Evolutionary conservation across 2,113 vertebrate genomes (phyloP).

Genomic region (Cryptomyrus ogoouensis): DNA sequence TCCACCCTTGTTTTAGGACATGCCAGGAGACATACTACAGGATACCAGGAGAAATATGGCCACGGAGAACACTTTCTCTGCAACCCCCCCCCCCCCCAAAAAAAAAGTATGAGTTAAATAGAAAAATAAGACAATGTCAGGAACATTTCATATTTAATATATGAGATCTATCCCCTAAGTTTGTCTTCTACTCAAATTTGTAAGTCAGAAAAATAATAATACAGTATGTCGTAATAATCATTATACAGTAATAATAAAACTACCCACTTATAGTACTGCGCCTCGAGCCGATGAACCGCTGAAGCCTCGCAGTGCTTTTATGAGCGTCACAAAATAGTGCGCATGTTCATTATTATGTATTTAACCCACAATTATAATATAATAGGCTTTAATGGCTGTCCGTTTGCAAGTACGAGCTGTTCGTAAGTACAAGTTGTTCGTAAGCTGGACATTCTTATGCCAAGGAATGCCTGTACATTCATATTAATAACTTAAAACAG

Average conservation of each 20-base stretch:
- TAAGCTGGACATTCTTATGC: neutral
- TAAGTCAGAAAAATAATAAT: neutral
- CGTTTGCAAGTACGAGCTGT: neutral
- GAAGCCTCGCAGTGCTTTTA: neutral
- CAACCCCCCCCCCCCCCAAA: neutral
- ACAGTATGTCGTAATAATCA: neutral
- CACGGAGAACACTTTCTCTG: neutral
- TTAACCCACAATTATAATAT: neutral
- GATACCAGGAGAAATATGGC: neutral
- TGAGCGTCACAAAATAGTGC: neutral
- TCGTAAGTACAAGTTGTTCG: neutral
- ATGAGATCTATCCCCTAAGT: neutral
- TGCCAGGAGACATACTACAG: neutral
- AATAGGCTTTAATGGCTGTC: neutral
- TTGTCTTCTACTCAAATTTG: neutral
- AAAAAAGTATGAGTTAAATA: neutral
- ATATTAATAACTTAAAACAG: neutral
- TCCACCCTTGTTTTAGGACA: neutral
- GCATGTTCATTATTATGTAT: neutral
- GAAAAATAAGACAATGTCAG: neutral
- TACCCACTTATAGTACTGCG: neutral
- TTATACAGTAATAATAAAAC: neutral
- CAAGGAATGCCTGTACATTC: neutral
- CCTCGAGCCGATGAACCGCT: neutral
- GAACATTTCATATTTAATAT: neutral